phyloP scores from a whole-genome alignment of 2,113 vertebrate genomes.

The Neodon shergylaensis region DNA sequence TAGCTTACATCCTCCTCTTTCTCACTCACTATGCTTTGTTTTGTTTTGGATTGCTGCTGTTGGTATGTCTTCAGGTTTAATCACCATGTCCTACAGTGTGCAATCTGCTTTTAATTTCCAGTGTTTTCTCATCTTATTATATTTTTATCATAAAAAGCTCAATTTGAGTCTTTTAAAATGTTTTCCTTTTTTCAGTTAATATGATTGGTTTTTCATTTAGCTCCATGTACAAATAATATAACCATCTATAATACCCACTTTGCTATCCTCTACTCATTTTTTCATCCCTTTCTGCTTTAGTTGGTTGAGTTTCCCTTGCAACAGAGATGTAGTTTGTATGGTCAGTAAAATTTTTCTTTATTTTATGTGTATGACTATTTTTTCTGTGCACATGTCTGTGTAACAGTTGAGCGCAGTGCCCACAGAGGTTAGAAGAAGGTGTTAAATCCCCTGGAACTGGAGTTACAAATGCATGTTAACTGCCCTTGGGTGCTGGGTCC shows the following conservation, averaged over 20 bases:
- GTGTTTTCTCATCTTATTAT: conserved; percentile 7
- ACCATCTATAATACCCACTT: conserved; percentile 5
- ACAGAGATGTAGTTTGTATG: neutral
- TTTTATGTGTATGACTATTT: neutral
- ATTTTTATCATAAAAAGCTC: neutral
- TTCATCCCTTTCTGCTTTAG: neutral
- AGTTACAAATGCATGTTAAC: neutral
- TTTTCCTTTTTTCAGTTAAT: conserved; percentile 5
- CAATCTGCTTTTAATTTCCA: conserved; percentile 33
- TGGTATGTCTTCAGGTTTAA: neutral
- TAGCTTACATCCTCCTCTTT: neutral
- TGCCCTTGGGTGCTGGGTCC: neutral
- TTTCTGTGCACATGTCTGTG: neutral
- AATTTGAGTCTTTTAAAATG: neutral
- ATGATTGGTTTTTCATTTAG: conserved; percentile 9
- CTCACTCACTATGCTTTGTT: neutral
- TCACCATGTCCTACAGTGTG: neutral
- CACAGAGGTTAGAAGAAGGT: neutral
- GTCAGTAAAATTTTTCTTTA: neutral
- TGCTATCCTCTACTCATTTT: neutral
- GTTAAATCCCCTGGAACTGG: neutral
- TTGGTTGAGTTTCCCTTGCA: neutral
- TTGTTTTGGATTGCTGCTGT: conserved; percentile 49
- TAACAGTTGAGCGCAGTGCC: neutral
- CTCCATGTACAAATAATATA: conserved; percentile 28